Evolutionary conservation across 2,797 vertebrate species (phyloP).

Genomic region (Pogoniulus pusillus): DNA sequence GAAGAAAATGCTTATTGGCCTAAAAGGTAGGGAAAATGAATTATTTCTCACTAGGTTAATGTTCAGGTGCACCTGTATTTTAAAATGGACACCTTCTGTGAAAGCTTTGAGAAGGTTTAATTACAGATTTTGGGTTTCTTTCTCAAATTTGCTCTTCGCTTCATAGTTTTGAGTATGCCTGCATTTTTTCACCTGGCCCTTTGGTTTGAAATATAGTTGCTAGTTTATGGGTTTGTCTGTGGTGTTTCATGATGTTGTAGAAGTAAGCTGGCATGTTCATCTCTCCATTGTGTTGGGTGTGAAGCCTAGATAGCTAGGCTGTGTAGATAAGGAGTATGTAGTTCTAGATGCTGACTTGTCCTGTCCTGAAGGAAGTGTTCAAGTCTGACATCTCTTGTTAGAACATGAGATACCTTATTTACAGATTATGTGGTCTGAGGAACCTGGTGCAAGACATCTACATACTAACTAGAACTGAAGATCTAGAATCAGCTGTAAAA

Average conservation of each 20-base stretch:
- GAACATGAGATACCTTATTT: not conserved
- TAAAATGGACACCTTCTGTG: not conserved
- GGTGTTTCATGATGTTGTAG: not conserved
- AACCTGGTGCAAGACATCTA: fast-evolving
- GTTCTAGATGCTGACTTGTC: not conserved
- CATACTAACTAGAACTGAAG: not conserved
- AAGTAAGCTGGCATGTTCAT: not conserved
- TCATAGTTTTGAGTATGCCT: not conserved
- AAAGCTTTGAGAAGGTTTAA: not conserved
- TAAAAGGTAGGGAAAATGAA: not conserved
- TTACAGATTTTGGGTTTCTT: fast-evolving
- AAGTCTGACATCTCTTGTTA: not conserved
- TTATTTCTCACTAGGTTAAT: not conserved
- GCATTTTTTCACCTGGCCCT: not conserved
- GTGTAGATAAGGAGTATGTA: not conserved
- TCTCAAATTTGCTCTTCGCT: not conserved
- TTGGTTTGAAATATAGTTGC: not conserved
- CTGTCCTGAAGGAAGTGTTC: not conserved
- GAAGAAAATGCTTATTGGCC: not conserved
- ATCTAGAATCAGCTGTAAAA: not conserved
- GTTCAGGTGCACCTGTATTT: not conserved
- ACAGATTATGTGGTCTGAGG: not conserved
- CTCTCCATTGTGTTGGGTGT: not conserved
- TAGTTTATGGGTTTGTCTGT: not conserved
- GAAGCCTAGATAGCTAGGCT: not conserved